phyloP scores from a whole-genome alignment of 2,797 vertebrate genomes.

The Rhodeus uyekii region DNA sequence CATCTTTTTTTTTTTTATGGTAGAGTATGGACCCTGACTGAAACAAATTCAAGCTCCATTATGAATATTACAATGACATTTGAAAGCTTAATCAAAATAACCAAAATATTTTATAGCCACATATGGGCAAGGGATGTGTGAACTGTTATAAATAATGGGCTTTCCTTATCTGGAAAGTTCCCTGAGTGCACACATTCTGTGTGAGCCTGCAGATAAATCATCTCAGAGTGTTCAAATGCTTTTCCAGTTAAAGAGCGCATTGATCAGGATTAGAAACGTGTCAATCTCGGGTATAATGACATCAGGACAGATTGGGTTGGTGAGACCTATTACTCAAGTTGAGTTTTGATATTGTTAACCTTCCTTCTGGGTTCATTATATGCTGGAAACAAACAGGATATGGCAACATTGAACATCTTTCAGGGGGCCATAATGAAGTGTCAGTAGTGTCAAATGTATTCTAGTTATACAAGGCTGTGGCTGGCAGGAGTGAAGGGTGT shows the following conservation, averaged over 20 bases:
- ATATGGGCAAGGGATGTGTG: background rate
- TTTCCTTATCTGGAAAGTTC: background rate
- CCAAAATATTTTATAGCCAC: background rate
- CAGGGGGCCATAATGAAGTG: background rate
- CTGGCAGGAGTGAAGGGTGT: constrained; percentile 56
- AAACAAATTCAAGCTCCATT: background rate
- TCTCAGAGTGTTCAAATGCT: background rate
- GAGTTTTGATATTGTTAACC: background rate
- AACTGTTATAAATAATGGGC: background rate
- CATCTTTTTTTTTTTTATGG: background rate
- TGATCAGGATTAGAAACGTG: background rate
- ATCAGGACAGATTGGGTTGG: background rate
- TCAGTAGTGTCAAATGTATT: constrained; percentile 50
- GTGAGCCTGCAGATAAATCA: background rate
- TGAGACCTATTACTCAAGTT: background rate
- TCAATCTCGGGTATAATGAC: background rate
- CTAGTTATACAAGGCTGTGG: constrained; percentile 44
- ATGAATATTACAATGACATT: background rate
- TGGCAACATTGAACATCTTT: background rate
- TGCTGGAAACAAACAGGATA: background rate
- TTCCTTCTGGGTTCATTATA: background rate
- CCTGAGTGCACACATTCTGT: background rate
- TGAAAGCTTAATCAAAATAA: background rate
- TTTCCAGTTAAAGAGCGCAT: background rate
- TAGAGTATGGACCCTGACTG: background rate